Evolutionary conservation across 2,113 vertebrate genomes (phyloP), one percentile per base, ranked within the genome.

Genomic region (Rallus limicola): DNA sequence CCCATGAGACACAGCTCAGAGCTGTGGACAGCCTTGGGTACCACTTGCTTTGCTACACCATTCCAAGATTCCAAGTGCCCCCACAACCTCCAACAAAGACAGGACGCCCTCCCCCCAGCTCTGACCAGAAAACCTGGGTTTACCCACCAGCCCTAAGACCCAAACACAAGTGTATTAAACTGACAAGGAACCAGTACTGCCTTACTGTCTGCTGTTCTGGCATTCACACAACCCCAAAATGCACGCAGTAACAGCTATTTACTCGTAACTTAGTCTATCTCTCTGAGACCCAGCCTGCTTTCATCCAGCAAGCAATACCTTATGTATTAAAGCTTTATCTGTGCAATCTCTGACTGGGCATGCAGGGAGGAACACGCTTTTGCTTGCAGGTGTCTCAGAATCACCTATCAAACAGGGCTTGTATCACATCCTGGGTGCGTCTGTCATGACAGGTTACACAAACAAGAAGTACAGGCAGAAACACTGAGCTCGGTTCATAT

Each of bases 401-500:
- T 0, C 5, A 17, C 13, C 48, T 24, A 3, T 28, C 40, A 10
- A 24, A 16, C 42, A 3, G 38, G 0, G 20, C 64, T 52, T 13
- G 1, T 9, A 28, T 16, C 14, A 6, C 5, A 7, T 1, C 23
- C 72, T 0, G 26, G 5, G 70, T 1, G 0, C 3, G 1, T 3
- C 24, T 17, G 68, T 6, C 67, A 15, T 10, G 31, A 20, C 65
- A 21, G 36, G 8, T 4, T 19, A 64, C 4, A 2, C 19, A 8
- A 50, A 9, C 12, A 16, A 58, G 33, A 7, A 10, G 50, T 2
- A 25, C 0, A 25, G 71, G 50, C 62, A 68, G 74, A 11, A 25
- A 13, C 19, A 5, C 40, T 1, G 24, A 31, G 60, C 42, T 75
- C 6, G 10, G 5, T 1, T 23, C 5, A 1, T 4, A 29, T 0